Conservation (phyloP, 2,113 vertebrate species). For the Chamaea fasciata region DNA sequence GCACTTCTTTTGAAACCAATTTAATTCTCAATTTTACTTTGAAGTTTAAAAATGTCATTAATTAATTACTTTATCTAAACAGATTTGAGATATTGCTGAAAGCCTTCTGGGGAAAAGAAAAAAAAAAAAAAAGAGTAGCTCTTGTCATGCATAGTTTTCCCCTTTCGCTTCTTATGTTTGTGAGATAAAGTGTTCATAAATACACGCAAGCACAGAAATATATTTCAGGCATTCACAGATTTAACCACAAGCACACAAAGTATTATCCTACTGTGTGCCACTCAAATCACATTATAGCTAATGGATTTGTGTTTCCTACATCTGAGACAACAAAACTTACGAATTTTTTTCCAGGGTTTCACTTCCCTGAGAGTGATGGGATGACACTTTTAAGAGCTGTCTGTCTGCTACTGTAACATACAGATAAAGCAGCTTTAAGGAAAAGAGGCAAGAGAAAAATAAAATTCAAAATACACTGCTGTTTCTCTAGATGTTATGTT, state of each 20-base stretch:
- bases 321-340: not conserved
- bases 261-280: not conserved
- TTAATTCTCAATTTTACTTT: conserved; percentile 34
- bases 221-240: not conserved
- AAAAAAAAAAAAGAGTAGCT: not conserved
- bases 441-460: not conserved
- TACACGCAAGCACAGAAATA: not conserved
- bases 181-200: not conserved
- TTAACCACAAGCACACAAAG: not conserved
- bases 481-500: not conserved
- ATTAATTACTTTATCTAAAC: conserved; percentile 42
- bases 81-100: not conserved
- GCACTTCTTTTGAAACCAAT: conserved; percentile 9
- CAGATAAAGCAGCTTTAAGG: not conserved
- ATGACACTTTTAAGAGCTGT: not conserved
- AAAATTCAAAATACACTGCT: not conserved
- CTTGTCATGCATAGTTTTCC: not conserved
- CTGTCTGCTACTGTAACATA: not conserved
- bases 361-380: not conserved
- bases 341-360: not conserved
- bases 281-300: not conserved
- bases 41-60: conserved; percentile 15
- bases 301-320: not conserved
- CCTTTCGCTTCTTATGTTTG: not conserved
- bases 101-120: not conserved